Evolutionary conservation across 2,797 vertebrate species (phyloP).

Genomic region (Clarias pachynema): DNA sequence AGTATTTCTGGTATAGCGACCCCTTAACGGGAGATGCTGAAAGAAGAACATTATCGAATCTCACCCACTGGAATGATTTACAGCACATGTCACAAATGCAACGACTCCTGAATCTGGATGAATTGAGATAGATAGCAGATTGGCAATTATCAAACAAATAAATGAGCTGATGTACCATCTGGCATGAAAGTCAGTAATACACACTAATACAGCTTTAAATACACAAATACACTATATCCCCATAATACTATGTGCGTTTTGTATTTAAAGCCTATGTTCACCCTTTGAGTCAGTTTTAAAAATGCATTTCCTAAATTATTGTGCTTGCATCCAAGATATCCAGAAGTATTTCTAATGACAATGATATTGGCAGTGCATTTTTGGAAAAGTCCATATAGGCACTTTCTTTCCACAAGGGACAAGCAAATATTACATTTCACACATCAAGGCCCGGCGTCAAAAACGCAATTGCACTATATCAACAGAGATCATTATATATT

Average conservation of each 20-base stretch:
- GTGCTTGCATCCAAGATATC: neutral
- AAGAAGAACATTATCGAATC: neutral
- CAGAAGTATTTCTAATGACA: neutral
- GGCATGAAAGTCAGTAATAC: neutral
- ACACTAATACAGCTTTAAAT: neutral
- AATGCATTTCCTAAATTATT: neutral
- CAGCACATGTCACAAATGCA: neutral
- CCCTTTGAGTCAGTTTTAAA: too few relatives aligned
- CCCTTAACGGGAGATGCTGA: too few relatives aligned
- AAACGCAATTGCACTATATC: constrained; percentile 9
- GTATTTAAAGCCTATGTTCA: neutral
- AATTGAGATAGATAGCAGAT: neutral
- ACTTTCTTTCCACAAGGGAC: neutral
- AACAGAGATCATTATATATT: constrained; percentile 27
- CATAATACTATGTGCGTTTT: neutral
- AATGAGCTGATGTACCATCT: constrained; percentile 3
- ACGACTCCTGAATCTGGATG: neutral
- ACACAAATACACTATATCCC: neutral
- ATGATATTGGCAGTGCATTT: neutral
- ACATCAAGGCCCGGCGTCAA: neutral
- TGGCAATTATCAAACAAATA: neutral
- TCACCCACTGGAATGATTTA: neutral
- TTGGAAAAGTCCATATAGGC: neutral
- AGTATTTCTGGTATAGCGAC: too few relatives aligned
- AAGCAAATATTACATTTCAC: neutral